Conservation (phyloP, 2,797 vertebrate genomes). For the Vireo griseus region DNA sequence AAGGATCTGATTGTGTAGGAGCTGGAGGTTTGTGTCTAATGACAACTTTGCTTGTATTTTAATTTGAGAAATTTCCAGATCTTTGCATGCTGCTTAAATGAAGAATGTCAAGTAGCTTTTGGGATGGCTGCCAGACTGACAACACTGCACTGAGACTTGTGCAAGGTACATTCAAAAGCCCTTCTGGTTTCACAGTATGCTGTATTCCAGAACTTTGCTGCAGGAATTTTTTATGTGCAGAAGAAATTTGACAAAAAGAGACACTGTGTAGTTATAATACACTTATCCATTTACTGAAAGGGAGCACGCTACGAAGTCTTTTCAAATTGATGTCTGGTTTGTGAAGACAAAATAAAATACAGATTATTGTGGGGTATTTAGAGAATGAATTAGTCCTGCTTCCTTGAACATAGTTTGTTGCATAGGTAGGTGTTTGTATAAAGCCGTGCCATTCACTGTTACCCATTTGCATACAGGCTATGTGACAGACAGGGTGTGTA, state of each 20-base stretch:
- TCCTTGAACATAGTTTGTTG: background rate
- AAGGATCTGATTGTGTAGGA: background rate
- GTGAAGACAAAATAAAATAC: background rate
- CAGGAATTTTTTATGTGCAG: background rate
- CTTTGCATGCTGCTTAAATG: background rate
- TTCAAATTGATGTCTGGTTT: rapidly evolving
- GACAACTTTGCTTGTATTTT: background rate
- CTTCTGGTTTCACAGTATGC: background rate
- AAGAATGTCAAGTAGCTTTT: background rate
- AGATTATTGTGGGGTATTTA: background rate
- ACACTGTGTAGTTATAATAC: background rate
- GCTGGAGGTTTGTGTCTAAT: rapidly evolving
- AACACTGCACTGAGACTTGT: background rate
- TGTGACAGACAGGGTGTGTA: background rate
- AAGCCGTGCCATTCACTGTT: background rate
- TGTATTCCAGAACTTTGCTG: background rate
- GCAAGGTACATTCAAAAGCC: background rate
- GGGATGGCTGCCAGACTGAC: background rate
- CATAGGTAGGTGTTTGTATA: background rate
- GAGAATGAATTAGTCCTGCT: background rate
- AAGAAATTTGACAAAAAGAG: background rate
- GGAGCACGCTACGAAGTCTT: background rate
- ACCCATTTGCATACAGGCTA: background rate
- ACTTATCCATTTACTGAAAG: background rate
- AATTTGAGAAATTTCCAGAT: background rate